phyloP scores from a whole-genome alignment of 2,797 vertebrate species.

The Scleropages formosus region DNA sequence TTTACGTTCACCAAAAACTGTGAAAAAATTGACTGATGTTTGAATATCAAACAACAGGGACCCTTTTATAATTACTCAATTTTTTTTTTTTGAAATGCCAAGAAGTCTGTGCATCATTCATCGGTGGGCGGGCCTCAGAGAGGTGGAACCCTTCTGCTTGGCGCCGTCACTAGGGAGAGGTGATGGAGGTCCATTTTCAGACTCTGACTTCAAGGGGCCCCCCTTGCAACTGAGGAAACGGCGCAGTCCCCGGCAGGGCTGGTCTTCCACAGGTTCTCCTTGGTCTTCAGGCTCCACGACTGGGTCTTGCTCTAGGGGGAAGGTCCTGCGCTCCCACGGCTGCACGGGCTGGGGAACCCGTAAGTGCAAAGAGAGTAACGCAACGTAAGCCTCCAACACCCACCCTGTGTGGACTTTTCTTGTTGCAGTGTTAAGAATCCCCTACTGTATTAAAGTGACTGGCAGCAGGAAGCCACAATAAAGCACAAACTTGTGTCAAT shows the following conservation, averaged over 20 bases:
- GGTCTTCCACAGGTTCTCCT: conserved; percentile 58
- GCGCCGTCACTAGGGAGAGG: conserved; percentile 58
- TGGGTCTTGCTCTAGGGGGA: conserved; percentile 74
- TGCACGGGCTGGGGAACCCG: conserved; percentile 66
- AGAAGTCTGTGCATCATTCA: conserved; percentile 63
- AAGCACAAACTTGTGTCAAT: no score
- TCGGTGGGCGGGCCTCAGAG: conserved; percentile 66
- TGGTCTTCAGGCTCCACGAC: conserved; percentile 54
- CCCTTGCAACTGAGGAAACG: conserved; percentile 74
- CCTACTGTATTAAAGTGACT: neutral
- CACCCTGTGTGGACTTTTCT: neutral
- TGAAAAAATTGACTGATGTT: conserved; percentile 95
- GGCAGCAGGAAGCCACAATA: neutral
- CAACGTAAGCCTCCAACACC: conserved; percentile 23
- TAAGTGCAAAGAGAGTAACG: neutral
- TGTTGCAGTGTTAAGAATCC: no score
- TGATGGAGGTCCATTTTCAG: conserved; percentile 57
- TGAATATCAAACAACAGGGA: conserved; percentile 90
- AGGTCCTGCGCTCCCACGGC: conserved; percentile 80
- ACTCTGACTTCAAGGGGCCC: conserved; percentile 67
- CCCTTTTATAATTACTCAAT: conserved; percentile 75
- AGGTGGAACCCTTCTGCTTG: conserved; percentile 53
- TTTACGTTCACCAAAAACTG: conserved; percentile 99
- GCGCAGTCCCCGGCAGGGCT: conserved; percentile 66
- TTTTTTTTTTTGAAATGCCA: conserved; percentile 24